phyloP scores from a whole-genome alignment of 2,888 invertebrate species.

The Steinernema scapterisci region DNA sequence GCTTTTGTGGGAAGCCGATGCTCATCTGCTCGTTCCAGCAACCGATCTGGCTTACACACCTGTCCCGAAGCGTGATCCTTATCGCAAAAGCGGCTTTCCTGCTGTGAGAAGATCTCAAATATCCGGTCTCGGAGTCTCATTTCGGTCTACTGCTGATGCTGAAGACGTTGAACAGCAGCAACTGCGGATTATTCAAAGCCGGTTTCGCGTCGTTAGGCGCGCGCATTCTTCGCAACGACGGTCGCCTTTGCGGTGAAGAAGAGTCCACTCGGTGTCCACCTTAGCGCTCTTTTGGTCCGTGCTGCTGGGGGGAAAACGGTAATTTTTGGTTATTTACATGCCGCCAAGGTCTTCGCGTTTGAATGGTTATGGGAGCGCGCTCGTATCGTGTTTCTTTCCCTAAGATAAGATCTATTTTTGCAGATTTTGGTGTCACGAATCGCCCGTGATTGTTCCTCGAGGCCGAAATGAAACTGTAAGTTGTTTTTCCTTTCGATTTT shows the following conservation, averaged over 20 bases:
- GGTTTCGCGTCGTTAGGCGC: conserved; percentile 13
- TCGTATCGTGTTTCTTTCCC: neutral
- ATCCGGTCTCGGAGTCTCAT: conserved; percentile 3
- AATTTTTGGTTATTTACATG: neutral
- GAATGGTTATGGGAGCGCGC: neutral
- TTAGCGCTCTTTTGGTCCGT: neutral
- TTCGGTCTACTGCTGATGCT: neutral
- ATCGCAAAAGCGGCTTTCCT: neutral
- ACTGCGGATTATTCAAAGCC: neutral
- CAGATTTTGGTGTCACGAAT: neutral
- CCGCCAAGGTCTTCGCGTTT: neutral
- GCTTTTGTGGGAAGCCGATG: too few species aligned
- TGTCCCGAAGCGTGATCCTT: too few species aligned
- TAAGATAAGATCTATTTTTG: conserved; percentile 12
- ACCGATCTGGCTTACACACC: too few species aligned
- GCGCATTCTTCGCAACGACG: neutral
- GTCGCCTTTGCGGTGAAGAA: conserved; percentile 4
- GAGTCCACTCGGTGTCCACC: conserved; percentile 16
- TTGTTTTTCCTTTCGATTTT: neutral
- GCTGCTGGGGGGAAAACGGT: neutral
- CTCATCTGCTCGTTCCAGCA: too few species aligned
- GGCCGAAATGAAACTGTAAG: conserved; percentile 16
- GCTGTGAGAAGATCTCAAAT: neutral
- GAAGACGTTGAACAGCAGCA: neutral
- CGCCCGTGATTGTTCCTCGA: neutral